Conservation (phyloP, 1,140 invertebrate species). For the Caerostris darwini region DNA sequence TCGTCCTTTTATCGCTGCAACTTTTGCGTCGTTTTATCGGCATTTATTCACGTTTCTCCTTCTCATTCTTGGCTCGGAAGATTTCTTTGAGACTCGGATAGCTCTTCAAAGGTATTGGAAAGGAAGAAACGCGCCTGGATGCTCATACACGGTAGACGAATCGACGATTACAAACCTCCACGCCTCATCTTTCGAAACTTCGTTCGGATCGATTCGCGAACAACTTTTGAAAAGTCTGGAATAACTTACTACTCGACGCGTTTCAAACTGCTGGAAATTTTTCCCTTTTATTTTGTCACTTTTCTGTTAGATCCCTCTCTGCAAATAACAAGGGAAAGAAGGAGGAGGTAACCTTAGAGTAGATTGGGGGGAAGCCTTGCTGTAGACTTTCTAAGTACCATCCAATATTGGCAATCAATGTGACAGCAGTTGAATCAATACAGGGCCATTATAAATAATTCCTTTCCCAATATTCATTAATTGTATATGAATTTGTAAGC, state of each 20-base stretch:
- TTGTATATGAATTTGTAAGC: background rate
- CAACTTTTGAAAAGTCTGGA: constrained; percentile 30
- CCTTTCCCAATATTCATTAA: background rate
- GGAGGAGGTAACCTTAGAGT: background rate
- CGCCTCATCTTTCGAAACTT: background rate
- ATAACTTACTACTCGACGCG: constrained; percentile 20
- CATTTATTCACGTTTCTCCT: constrained; percentile 34
- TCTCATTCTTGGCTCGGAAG: background rate
- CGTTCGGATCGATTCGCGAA: background rate
- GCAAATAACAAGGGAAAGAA: constrained; percentile 1
- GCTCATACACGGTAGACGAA: constrained; percentile 29
- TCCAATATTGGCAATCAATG: constrained; percentile 14
- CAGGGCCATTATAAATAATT: background rate
- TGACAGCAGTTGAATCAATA: background rate
- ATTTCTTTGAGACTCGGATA: constrained; percentile 16
- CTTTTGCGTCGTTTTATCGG: constrained; percentile 30
- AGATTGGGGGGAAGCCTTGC: no score
- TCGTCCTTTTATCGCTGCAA: constrained; percentile 2
- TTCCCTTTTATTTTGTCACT: background rate
- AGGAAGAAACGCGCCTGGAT: background rate
- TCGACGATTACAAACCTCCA: constrained; percentile 11
- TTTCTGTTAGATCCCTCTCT: background rate
- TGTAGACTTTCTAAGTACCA: background rate
- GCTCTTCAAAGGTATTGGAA: constrained; percentile 21
- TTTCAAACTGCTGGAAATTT: background rate